Conservation (phyloP, 2,888 invertebrate species). For the Nebria salina region DNA sequence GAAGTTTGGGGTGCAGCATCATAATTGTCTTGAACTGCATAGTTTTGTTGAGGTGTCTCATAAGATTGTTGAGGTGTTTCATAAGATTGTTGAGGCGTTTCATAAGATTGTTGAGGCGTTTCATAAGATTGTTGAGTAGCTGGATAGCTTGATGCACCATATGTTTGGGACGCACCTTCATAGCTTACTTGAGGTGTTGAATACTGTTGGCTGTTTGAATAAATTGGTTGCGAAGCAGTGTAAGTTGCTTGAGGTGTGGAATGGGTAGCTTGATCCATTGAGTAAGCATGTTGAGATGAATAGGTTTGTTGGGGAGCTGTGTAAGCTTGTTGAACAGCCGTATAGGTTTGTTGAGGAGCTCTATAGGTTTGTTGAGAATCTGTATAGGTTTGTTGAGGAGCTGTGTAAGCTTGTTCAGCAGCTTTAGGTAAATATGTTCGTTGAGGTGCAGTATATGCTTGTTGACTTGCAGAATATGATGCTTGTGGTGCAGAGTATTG, state of each 20-base stretch:
- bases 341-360: background rate
- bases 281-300: background rate
- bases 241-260: background rate
- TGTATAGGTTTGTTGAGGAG: background rate
- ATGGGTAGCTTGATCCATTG: background rate
- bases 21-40: background rate
- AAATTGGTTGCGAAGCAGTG: background rate
- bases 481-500: slow-evolving; percentile 39
- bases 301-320: background rate
- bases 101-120: background rate
- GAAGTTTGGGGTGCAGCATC: slow-evolving; percentile 17
- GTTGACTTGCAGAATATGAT: background rate
- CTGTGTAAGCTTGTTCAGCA: background rate
- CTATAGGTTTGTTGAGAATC: background rate
- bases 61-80: background rate
- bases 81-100: background rate
- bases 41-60: background rate
- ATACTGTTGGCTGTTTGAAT: background rate
- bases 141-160: slow-evolving; percentile 5
- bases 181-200: background rate
- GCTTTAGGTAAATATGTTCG: background rate
- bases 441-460: background rate
- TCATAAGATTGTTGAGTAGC: background rate
- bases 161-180: background rate
- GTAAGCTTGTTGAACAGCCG: background rate